Evolutionary conservation across 2,888 invertebrate genomes (phyloP).

Genomic region (Pristionchus arcanus): DNA sequence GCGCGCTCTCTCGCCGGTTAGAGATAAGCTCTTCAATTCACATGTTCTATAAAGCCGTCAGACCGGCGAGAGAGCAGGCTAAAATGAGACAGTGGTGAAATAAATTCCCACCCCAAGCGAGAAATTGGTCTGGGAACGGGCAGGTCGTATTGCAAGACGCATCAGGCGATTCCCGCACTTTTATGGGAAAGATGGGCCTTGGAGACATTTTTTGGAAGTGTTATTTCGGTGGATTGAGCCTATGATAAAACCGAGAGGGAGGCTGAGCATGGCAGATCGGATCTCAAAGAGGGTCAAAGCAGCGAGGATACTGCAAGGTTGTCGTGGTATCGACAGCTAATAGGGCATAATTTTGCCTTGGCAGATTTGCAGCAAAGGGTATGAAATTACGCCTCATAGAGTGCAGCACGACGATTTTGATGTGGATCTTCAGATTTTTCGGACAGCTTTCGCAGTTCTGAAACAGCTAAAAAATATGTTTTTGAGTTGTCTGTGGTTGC

Average conservation of each 20-base stretch:
- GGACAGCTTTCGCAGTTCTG: too few species aligned
- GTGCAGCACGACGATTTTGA: too few species aligned
- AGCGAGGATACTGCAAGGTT: background rate
- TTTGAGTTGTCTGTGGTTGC: too few species aligned
- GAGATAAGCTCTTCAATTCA: background rate
- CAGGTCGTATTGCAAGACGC: background rate
- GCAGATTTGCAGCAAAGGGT: too few species aligned
- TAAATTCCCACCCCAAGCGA: background rate
- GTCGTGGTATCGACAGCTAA: too few species aligned
- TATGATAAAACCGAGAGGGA: background rate
- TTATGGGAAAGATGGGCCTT: background rate
- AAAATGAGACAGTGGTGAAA: background rate
- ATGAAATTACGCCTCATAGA: too few species aligned
- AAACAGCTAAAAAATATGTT: too few species aligned
- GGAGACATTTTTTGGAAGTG: too few species aligned
- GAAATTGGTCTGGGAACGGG: background rate
- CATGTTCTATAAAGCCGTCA: background rate
- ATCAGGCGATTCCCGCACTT: background rate
- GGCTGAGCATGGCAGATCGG: background rate
- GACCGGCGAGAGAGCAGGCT: background rate
- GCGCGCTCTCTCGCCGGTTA: background rate
- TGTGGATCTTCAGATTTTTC: too few species aligned
- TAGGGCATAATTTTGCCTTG: too few species aligned
- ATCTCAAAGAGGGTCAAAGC: background rate
- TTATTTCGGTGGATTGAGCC: background rate